phyloP scores from a whole-genome alignment of 2,113 vertebrate genomes.

The Astatoreochromis straeleni region DNA sequence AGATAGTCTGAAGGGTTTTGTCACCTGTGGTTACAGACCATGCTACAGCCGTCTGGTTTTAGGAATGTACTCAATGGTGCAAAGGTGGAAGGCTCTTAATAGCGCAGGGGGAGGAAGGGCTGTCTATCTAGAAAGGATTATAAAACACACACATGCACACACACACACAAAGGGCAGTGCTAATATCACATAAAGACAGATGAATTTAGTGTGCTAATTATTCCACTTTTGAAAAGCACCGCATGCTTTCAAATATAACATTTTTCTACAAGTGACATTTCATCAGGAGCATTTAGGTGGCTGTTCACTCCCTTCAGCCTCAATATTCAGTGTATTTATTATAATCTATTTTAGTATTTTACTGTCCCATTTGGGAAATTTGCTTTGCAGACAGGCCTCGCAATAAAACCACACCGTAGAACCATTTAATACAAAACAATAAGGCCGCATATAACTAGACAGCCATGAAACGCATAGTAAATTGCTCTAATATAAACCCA shows the following conservation, averaged over 20 bases:
- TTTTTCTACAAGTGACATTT: neutral
- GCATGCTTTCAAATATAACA: neutral
- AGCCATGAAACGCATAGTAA: conserved; percentile 1
- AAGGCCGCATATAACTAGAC: neutral
- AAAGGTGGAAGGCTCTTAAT: conserved; percentile 25
- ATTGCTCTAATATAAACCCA: neutral
- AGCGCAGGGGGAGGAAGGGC: neutral
- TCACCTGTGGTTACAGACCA: conserved; percentile 49
- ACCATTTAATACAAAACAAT: neutral
- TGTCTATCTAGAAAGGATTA: neutral
- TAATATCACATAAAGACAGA: neutral
- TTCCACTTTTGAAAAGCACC: neutral
- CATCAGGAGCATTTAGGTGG: neutral
- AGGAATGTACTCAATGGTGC: conserved; percentile 43
- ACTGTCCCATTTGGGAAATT: neutral
- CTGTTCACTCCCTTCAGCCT: neutral
- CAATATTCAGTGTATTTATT: neutral
- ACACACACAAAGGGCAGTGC: neutral
- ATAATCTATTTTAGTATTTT: conserved; percentile 1
- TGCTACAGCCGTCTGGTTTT: conserved; percentile 49
- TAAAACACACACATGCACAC: neutral
- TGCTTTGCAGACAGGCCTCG: neutral
- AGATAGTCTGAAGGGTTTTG: conserved; percentile 22
- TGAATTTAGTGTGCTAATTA: neutral
- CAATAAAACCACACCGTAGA: neutral